Conservation (phyloP, 2,113 vertebrate species). For the Piprites chloris region DNA sequence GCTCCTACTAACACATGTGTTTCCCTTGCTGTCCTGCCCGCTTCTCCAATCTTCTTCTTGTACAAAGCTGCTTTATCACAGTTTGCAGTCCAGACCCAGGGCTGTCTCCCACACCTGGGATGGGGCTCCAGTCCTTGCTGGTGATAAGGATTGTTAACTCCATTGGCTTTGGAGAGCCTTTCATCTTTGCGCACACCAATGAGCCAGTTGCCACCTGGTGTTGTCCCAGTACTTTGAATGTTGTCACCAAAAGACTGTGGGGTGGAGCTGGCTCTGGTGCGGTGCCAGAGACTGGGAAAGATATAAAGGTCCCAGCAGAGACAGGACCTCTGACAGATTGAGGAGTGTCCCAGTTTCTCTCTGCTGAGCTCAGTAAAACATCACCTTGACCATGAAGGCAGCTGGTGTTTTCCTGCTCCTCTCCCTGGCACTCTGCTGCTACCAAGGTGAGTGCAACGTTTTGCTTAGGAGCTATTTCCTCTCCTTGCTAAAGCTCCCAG, state of each 20-base stretch:
- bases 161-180: neutral
- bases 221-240: neutral
- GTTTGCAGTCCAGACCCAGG: neutral
- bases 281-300: neutral
- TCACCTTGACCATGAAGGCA: conserved; percentile 25
- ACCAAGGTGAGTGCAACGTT: conserved; percentile 32
- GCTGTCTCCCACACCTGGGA: neutral
- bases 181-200: neutral
- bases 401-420: conserved; percentile 23
- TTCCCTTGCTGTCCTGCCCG: neutral
- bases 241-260: neutral
- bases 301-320: conserved; percentile 2
- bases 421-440: conserved; percentile 10
- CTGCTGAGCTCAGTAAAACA: neutral
- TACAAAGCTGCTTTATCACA: neutral
- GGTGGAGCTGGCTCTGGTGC: conserved; percentile 10
- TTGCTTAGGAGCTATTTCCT: neutral
- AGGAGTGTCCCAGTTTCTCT: neutral
- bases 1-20: neutral
- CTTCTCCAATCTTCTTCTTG: neutral
- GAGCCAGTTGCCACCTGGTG: conserved; percentile 13
- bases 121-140: neutral
- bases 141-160: neutral
- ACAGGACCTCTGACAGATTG: neutral
- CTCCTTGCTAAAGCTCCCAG: neutral